Conservation (phyloP, 2,797 vertebrate species). For the Rhinophrynus dorsalis region DNA sequence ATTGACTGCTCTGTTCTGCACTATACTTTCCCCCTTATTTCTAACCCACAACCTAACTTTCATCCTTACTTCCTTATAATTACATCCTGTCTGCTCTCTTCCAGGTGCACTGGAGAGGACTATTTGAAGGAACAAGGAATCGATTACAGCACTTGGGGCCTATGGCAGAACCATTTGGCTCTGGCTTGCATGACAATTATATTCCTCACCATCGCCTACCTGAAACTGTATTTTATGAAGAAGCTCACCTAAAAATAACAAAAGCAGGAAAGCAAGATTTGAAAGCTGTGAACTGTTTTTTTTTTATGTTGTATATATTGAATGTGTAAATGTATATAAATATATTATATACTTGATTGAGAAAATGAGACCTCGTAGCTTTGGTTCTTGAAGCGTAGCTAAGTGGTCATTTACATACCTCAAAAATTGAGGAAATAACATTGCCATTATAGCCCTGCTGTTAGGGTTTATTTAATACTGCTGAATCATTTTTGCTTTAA, state of each 20-base stretch:
- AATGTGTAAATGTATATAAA: conserved; percentile 3
- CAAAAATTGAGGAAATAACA: not conserved
- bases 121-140: conserved; percentile 79
- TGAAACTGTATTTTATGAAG: conserved; percentile 83
- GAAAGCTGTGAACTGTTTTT: not conserved
- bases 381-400: not conserved
- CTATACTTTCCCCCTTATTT: no score
- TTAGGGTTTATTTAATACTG: not conserved
- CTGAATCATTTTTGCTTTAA: no score
- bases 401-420: not conserved
- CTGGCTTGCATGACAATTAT: conserved; percentile 74
- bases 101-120: conserved; percentile 81
- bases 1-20: no score
- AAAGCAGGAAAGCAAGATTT: not conserved
- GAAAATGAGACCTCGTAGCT: not conserved
- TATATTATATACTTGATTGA: not conserved
- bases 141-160: conserved; percentile 73
- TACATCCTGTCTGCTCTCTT: not conserved
- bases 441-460: not conserved
- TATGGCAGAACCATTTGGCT: conserved; percentile 88
- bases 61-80: no score
- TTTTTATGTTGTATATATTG: not conserved
- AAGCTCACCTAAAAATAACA: conserved; percentile 77
- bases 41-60: no score
- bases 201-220: conserved; percentile 80